Evolutionary conservation across 2,888 invertebrate species (phyloP).

Genomic region (Noctuana brunneofusca): DNA sequence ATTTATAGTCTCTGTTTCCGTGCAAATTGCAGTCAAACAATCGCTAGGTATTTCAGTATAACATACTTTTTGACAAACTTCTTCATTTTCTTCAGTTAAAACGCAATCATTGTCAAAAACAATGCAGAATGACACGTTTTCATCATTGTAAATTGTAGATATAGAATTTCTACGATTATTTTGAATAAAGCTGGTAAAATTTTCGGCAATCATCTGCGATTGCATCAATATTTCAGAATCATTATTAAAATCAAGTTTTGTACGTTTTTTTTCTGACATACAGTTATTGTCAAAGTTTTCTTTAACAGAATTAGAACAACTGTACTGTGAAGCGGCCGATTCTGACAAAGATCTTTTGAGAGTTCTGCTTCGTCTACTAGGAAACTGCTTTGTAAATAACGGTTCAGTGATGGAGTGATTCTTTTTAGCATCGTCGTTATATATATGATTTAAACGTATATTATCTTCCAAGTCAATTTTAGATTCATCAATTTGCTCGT

Average conservation of each 20-base stretch:
- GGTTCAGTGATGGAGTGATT: neutral
- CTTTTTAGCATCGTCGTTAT: neutral
- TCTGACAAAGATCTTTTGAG: constrained; percentile 73
- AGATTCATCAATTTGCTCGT: neutral
- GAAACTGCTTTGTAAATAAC: constrained; percentile 20
- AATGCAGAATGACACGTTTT: constrained; percentile 72
- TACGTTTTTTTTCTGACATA: constrained; percentile 52
- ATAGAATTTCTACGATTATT: constrained; percentile 70
- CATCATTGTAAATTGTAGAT: constrained; percentile 64
- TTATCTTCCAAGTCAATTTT: neutral
- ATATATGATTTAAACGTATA: neutral
- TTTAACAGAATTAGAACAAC: neutral
- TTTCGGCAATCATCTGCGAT: constrained; percentile 49
- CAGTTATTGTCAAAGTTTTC: constrained; percentile 31
- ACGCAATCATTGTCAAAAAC: constrained; percentile 70
- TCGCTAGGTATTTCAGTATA: constrained; percentile 59
- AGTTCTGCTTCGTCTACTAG: constrained; percentile 39
- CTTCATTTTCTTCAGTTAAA: constrained; percentile 63
- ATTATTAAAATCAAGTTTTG: constrained; percentile 45
- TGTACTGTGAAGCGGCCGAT: constrained; percentile 50
- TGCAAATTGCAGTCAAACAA: constrained; percentile 40
- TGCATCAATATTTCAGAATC: constrained; percentile 45
- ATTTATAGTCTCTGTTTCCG: constrained; percentile 16
- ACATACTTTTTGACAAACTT: constrained; percentile 59
- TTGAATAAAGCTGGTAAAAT: constrained; percentile 58